Conservation (phyloP, 2,888 invertebrate species). For the Dolichopus griseipennis region DNA sequence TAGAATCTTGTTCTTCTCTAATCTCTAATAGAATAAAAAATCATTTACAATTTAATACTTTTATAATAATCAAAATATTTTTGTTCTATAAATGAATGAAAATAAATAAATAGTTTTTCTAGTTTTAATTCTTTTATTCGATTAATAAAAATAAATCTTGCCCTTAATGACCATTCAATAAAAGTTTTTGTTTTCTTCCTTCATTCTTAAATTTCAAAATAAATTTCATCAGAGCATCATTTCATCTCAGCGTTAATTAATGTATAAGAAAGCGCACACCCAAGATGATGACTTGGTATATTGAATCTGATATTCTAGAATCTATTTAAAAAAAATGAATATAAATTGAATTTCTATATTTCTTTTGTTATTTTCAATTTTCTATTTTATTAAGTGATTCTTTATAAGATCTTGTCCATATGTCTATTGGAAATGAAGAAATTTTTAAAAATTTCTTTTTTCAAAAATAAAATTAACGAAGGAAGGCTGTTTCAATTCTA, state of each 20-base stretch:
- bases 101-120: background rate
- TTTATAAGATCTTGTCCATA: no score
- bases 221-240: no score
- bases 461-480: no score
- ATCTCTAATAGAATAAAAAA: no score
- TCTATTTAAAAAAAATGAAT: background rate
- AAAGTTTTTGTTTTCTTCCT: background rate
- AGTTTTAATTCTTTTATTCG: background rate
- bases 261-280: background rate
- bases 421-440: no score
- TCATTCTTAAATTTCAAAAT: no score
- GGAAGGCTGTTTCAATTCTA: no score
- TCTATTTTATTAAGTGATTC: no score
- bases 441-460: no score
- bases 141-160: background rate
- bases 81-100: background rate
- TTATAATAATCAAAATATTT: background rate
- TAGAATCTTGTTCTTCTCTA: no score
- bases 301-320: background rate
- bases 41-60: background rate
- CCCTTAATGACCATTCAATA: constrained; percentile 1
- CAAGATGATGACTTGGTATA: background rate
- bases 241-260: background rate
- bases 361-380: no score
- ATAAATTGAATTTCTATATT: background rate